Percentiles rank a stretch among this genome's conserved stretches.
Conservation (phyloP, 2,888 invertebrate genomes). For the Keiferia lycopersicella region DNA sequence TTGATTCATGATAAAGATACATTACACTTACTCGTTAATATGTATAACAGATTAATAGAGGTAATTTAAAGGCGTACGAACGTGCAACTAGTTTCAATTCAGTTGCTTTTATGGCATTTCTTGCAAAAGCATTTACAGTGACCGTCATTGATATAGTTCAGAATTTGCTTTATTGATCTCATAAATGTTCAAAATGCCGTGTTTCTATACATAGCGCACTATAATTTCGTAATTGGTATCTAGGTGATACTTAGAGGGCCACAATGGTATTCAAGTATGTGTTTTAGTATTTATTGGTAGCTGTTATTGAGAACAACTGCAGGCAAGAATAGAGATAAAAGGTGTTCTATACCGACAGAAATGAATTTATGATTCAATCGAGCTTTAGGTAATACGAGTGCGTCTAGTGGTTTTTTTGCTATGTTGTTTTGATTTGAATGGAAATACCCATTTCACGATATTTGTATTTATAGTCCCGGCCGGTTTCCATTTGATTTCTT, state of each 20-base stretch:
- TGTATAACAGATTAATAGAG: neutral
- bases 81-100: neutral
- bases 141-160: constrained; percentile 19
- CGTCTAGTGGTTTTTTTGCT: too few species aligned
- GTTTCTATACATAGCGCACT: constrained; percentile 29
- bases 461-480: too few species aligned
- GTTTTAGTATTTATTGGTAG: constrained; percentile 67
- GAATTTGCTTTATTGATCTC: constrained; percentile 17
- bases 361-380: too few species aligned
- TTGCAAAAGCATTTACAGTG: constrained; percentile 10
- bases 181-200: constrained; percentile 22
- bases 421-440: too few species aligned
- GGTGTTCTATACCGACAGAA: too few species aligned
- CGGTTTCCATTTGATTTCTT: too few species aligned
- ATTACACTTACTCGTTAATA: neutral
- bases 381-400: too few species aligned
- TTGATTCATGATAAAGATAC: neutral
- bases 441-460: too few species aligned
- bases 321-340: constrained; percentile 37
- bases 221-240: constrained; percentile 51
- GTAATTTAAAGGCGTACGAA: neutral
- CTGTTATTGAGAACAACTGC: constrained; percentile 62
- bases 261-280: constrained; percentile 64
- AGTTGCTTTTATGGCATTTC: constrained; percentile 15
- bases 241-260: constrained; percentile 50